Evolutionary conservation across 2,797 vertebrate species (phyloP).

Genomic region (Anabas testudineus): DNA sequence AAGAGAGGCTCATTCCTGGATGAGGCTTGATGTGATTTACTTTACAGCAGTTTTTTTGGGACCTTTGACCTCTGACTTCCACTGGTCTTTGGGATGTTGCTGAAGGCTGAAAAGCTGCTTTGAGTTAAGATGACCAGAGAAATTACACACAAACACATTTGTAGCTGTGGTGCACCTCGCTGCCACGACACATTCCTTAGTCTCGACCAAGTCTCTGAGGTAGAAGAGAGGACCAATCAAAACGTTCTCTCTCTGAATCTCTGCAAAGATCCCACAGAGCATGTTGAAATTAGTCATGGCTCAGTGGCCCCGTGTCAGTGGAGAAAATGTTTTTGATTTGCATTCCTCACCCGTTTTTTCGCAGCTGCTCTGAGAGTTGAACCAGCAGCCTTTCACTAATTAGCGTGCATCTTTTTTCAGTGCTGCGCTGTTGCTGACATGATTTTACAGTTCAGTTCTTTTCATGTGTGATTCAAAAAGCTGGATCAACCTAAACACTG

Average conservation of each 20-base stretch:
- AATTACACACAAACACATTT: not conserved
- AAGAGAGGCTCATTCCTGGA: no score
- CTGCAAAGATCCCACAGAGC: not conserved
- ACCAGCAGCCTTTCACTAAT: slow-evolving; percentile 16
- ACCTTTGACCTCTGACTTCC: not conserved
- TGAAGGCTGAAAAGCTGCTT: not conserved
- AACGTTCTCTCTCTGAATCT: not conserved
- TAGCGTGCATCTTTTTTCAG: not conserved
- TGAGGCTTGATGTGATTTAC: no score
- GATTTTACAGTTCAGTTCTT: not conserved
- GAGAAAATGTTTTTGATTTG: not conserved
- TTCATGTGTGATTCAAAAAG: not conserved
- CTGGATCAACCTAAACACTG: not conserved
- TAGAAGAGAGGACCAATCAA: not conserved
- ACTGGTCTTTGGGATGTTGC: not conserved
- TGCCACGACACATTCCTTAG: no score
- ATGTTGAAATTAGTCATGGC: not conserved
- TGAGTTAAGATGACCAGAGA: not conserved
- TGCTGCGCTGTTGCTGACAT: no score
- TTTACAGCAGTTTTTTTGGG: not conserved
- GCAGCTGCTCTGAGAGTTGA: slow-evolving; percentile 13
- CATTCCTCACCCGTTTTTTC: not conserved
- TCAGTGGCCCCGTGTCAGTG: not conserved
- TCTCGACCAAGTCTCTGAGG: no score
- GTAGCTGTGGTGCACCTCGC: not conserved